phyloP scores from a whole-genome alignment of 2,113 vertebrate genomes.

The Talpa occidentalis region DNA sequence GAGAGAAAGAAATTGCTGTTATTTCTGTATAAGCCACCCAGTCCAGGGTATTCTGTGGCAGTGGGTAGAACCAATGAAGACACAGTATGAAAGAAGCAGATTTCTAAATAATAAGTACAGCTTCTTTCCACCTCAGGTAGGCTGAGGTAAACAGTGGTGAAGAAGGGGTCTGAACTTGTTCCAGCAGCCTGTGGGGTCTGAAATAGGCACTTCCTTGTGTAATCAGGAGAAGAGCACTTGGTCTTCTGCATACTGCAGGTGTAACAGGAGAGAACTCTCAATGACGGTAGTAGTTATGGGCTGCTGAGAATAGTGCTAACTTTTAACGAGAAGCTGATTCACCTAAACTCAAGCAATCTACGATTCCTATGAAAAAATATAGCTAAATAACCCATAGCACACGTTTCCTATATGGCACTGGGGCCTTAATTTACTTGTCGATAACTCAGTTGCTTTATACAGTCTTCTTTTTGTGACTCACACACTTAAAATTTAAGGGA shows the following conservation, averaged over 20 bases:
- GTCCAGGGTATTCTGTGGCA: neutral
- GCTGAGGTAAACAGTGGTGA: no score
- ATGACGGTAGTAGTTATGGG: neutral
- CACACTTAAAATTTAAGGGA: conserved; percentile 18
- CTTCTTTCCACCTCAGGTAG: neutral
- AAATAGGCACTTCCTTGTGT: neutral
- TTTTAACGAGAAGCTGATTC: neutral
- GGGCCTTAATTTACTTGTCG: neutral
- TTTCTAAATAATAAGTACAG: neutral
- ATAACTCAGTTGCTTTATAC: conserved; percentile 22
- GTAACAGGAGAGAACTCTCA: neutral
- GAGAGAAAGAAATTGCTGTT: neutral
- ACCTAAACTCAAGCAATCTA: neutral
- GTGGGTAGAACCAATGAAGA: neutral
- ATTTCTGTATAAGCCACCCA: neutral
- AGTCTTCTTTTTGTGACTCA: neutral
- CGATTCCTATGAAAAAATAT: neutral
- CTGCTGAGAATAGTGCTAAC: neutral
- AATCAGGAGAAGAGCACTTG: neutral
- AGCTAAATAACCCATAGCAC: neutral
- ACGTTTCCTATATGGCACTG: neutral
- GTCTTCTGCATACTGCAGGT: neutral
- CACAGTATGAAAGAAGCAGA: neutral
- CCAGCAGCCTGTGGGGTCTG: neutral
- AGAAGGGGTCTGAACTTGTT: neutral